Conservation (phyloP, 2,113 vertebrate genomes). For the Ceyx melanurus region DNA sequence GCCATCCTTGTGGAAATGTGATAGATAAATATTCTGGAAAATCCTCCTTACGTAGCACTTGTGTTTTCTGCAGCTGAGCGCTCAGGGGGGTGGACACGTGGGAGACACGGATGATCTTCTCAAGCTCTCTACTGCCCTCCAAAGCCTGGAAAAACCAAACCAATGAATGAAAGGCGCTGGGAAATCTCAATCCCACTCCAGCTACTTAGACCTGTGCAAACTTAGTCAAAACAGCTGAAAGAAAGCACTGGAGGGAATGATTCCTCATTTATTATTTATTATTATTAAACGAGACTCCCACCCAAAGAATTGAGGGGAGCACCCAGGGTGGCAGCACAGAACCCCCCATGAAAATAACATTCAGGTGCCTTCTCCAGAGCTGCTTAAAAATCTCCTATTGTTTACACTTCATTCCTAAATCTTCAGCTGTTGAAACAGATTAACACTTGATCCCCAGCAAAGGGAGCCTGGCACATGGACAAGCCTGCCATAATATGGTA, state of each 20-base stretch:
- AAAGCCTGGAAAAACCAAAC: conserved; percentile 77
- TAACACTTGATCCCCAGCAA: conserved; percentile 4
- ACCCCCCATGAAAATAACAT: background rate
- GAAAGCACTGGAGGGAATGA: background rate
- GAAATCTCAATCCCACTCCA: background rate
- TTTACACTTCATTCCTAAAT: background rate
- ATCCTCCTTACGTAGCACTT: conserved; percentile 76
- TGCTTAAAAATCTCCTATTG: background rate
- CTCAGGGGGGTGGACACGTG: conserved; percentile 49
- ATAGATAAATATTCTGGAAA: background rate
- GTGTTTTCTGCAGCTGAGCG: conserved; percentile 76
- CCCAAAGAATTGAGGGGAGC: background rate
- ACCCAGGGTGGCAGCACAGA: background rate
- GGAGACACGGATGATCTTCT: conserved; percentile 57
- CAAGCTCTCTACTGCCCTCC: conserved; percentile 89
- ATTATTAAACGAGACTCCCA: background rate
- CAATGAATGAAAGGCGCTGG: background rate
- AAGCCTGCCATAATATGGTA: background rate
- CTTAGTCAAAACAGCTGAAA: background rate
- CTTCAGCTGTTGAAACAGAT: conserved; percentile 35
- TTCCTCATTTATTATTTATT: background rate
- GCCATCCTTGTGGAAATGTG: background rate
- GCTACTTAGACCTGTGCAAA: background rate
- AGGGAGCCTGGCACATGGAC: background rate
- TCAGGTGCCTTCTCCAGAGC: background rate